Conservation (phyloP, 2,888 invertebrate genomes). For the Hedychridium roseum region DNA sequence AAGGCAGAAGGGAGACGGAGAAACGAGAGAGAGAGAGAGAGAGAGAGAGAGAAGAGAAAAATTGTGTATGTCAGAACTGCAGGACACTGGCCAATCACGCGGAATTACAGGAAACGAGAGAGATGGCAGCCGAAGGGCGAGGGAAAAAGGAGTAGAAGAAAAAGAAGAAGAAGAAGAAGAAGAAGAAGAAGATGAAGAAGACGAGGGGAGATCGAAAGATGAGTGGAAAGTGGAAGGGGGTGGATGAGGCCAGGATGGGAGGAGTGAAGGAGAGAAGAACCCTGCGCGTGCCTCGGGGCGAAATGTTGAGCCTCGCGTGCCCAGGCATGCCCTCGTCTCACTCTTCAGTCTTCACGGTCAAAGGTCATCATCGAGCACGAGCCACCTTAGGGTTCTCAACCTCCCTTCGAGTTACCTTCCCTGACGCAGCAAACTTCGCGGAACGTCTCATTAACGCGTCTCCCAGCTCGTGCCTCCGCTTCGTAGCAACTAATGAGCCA, state of each 20-base stretch:
- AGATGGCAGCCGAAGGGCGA: constrained; percentile 12
- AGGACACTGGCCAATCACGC: constrained; percentile 51
- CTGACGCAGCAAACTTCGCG: background rate
- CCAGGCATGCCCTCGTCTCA: constrained; percentile 55
- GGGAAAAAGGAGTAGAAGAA: background rate
- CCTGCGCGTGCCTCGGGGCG: constrained; percentile 60
- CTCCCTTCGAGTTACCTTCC: constrained; percentile 15
- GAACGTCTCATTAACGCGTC: background rate
- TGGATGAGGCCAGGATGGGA: background rate
- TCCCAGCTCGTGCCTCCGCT: background rate
- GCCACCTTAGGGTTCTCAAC: constrained; percentile 60
- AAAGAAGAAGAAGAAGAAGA: background rate
- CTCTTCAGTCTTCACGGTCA: constrained; percentile 58
- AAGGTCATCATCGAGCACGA: constrained; percentile 62
- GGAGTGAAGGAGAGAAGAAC: constrained; percentile 21
- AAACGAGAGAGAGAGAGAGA: background rate
- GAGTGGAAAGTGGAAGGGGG: background rate
- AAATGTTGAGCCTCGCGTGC: constrained; percentile 58
- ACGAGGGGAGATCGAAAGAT: background rate
- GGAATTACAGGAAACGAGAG: constrained; percentile 38
- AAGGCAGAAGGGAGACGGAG: background rate
- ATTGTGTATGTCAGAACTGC: constrained; percentile 37
- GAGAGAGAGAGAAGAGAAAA: background rate
- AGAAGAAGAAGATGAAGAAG: background rate
- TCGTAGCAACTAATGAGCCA: background rate